Evolutionary conservation across 53 echinoderm and acorn worm species (phyloP), one percentile per base, ranked within the genome.

Genomic region (Apostichopus leukothele): DNA sequence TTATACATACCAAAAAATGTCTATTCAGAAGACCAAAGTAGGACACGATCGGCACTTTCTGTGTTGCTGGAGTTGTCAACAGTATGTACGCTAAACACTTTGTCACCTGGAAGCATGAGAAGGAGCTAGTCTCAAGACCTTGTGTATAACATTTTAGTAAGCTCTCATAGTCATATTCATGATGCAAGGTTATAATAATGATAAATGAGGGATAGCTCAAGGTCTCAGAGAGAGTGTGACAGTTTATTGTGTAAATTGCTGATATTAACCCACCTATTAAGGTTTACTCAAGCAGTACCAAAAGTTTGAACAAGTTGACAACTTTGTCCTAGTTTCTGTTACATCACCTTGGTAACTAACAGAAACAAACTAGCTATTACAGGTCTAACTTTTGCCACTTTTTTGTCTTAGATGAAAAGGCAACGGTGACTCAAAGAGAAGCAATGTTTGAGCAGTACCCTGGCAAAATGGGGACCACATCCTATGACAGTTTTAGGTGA

Each of bases 261-360:
- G 63, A 11, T 63, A 13, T 13, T 63, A 63, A 63, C 8, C 63
- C 63, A 63, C 11, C 79, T n/a, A 79, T 79, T 79, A 79, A 4
- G 79, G 79, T 14, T 18, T 53, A 79, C 79, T 79, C 79, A 79
- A 79, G 79, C 79, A 79, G 79, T 50, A 79, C 51, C 50, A 79
- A 79, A 16, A 9, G 39, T 14, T 78, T 79, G 12, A 51, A 51
- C 79, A 79, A 79, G 51, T 52, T 53, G 4, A 53, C 54, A 79
- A 79, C 52, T 79, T 79, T 79, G 79, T 52, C 52, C 79, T 51
- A 79, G 79, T 53, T 79, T 79, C 52, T 79, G 52, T 12, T 79
- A 1, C 8, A 79, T 79, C 53, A 11, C 79, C 79, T 51, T 79
- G 51, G 79, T 79, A 79, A 79, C 79, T 52, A 52, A 79, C 51